Conservation (phyloP, 2,888 invertebrate species). For the Chaetogeoica ovagalla region DNA sequence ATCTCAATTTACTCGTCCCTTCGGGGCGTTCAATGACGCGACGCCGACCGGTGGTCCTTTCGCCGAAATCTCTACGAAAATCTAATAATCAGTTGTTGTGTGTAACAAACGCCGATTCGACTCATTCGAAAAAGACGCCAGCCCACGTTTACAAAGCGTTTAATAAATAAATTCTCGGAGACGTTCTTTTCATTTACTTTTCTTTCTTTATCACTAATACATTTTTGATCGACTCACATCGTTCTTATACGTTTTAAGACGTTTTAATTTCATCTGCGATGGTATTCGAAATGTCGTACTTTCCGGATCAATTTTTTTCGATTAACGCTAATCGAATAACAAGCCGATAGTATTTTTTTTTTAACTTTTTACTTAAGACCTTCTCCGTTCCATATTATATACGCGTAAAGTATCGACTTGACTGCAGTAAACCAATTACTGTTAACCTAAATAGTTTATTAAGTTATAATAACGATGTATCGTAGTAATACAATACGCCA, state of each 20-base stretch:
- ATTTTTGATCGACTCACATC: no score
- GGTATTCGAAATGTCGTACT: no score
- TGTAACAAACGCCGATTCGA: neutral
- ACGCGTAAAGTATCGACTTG: neutral
- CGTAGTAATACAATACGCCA: neutral
- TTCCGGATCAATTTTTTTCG: no score
- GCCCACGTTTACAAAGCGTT: no score
- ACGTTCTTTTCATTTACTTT: no score
- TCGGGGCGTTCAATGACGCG: neutral
- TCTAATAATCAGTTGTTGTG: neutral
- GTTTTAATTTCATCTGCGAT: neutral
- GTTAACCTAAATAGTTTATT: constrained; percentile 13
- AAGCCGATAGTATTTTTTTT: no score
- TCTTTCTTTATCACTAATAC: no score
- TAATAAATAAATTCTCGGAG: no score
- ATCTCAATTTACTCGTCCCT: constrained; percentile 20
- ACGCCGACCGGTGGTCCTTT: neutral
- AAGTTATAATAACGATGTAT: neutral
- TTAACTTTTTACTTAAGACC: neutral
- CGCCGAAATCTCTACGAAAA: neutral
- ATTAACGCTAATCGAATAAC: no score
- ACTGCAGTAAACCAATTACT: neutral
- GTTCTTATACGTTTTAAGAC: neutral
- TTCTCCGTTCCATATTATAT: neutral
- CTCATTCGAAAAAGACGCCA: neutral